These are phyloP conservation scores for Sycophila sp. DNA, from an alignment of 1,140 invertebrate species.

Conservation along the genomic window DNA sequence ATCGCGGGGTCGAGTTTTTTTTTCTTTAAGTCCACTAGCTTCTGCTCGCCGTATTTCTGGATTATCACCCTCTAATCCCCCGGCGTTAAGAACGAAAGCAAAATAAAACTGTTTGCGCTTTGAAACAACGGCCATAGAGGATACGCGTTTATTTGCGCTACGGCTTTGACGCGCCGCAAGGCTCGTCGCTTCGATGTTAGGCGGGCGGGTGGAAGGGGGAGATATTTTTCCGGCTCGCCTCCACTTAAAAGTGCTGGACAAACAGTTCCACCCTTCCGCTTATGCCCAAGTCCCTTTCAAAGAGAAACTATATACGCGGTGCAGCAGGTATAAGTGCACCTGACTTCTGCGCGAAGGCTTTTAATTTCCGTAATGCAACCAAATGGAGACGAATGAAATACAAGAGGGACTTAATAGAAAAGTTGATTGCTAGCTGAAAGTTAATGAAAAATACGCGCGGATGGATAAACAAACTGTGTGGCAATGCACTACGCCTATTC, in stretches of 20 bases:
- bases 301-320: neutral
- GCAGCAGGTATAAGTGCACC: too few relatives aligned
- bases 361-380: neutral
- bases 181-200: too few relatives aligned
- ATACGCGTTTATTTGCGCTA: neutral
- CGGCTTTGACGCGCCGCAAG: neutral
- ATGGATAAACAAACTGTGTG: too few relatives aligned
- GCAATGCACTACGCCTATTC: too few relatives aligned
- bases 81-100: neutral
- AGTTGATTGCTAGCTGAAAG: too few relatives aligned
- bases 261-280: neutral
- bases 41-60: slow-evolving; percentile 16
- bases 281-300: too few relatives aligned
- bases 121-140: neutral
- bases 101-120: neutral
- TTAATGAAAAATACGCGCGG: too few relatives aligned
- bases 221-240: neutral
- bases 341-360: neutral
- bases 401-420: too few relatives aligned
- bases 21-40: neutral
- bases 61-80: neutral
- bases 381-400: neutral
- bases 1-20: neutral
- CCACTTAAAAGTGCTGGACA: neutral
- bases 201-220: too few relatives aligned